Conservation (phyloP, 2,888 invertebrate genomes). For the Spialia ferax region DNA sequence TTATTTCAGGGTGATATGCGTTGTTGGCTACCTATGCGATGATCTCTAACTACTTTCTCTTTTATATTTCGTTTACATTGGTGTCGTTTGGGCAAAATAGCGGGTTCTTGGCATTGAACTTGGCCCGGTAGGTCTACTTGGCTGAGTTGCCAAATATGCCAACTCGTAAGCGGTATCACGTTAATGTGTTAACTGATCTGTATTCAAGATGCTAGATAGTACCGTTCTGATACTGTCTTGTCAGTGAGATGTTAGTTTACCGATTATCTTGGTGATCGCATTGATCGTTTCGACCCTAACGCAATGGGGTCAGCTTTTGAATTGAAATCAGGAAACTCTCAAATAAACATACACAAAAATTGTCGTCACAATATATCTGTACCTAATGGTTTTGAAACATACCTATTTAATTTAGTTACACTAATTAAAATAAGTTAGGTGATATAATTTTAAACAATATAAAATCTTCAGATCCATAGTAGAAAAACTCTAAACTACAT, state of each 20-base stretch:
- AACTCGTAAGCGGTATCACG: constrained; percentile 27
- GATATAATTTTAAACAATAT: too few species aligned
- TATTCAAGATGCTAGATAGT: constrained; percentile 31
- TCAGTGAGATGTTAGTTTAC: not conserved
- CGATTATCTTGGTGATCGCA: not conserved
- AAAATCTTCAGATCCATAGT: too few species aligned
- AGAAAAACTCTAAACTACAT: too few species aligned
- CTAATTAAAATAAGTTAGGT: too few species aligned
- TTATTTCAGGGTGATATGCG: too few species aligned
- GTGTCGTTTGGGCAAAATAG: constrained; percentile 57
- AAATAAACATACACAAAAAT: constrained; percentile 1
- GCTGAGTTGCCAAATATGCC: constrained; percentile 72
- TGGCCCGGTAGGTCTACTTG: constrained; percentile 69
- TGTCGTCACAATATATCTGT: not conserved
- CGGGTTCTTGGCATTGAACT: constrained; percentile 82
- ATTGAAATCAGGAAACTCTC: not conserved
- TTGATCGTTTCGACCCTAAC: too few species aligned
- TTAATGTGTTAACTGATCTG: constrained; percentile 27
- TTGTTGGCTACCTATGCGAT: too few species aligned
- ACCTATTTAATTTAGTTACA: too few species aligned
- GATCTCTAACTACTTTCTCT: constrained; percentile 1
- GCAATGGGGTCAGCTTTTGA: not conserved
- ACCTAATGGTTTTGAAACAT: not conserved
- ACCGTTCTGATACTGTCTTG: constrained; percentile 34
- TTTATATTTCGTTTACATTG: constrained; percentile 39